These are phyloP conservation scores for Pissodes strobi DNA, from an alignment of 1,140 invertebrate genomes.

Conservation along the genomic window DNA sequence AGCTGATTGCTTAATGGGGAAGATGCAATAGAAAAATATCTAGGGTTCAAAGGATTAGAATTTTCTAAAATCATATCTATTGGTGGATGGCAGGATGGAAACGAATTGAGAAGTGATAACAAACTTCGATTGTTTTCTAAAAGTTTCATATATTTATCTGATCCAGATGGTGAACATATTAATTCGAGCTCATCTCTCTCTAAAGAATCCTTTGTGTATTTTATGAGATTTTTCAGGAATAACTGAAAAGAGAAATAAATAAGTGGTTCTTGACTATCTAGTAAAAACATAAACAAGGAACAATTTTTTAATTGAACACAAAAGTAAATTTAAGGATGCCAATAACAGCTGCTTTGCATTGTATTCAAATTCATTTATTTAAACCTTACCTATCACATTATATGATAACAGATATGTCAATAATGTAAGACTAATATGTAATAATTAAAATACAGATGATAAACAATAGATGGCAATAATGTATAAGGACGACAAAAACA, in stretches of 20 bases:
- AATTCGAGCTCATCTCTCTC: constrained; percentile 68
- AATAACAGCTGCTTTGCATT: too few relatives aligned
- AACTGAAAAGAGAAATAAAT: constrained; percentile 58
- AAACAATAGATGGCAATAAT: too few relatives aligned
- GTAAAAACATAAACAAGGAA: too few relatives aligned
- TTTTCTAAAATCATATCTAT: constrained; percentile 71
- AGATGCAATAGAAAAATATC: constrained; percentile 81
- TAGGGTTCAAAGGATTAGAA: constrained; percentile 71
- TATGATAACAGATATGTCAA: too few relatives aligned
- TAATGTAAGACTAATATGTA: too few relatives aligned
- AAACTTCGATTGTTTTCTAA: constrained; percentile 64
- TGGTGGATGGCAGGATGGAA: constrained; percentile 67
- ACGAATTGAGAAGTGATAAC: constrained; percentile 68
- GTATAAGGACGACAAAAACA: too few relatives aligned
- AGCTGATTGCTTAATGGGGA: constrained; percentile 61
- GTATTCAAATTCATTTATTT: too few relatives aligned
- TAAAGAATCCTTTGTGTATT: constrained; percentile 61
- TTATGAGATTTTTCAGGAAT: constrained; percentile 65
- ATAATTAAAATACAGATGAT: too few relatives aligned
- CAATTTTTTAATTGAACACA: too few relatives aligned
- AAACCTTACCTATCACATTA: too few relatives aligned
- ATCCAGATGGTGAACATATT: constrained; percentile 69
- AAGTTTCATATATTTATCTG: constrained; percentile 63
- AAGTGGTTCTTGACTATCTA: neutral
- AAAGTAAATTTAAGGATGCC: too few relatives aligned